Evolutionary conservation across 2,797 vertebrate species (phyloP), one percentile per base, ranked within the genome.

Genomic region (Manis crassicaudata): DNA sequence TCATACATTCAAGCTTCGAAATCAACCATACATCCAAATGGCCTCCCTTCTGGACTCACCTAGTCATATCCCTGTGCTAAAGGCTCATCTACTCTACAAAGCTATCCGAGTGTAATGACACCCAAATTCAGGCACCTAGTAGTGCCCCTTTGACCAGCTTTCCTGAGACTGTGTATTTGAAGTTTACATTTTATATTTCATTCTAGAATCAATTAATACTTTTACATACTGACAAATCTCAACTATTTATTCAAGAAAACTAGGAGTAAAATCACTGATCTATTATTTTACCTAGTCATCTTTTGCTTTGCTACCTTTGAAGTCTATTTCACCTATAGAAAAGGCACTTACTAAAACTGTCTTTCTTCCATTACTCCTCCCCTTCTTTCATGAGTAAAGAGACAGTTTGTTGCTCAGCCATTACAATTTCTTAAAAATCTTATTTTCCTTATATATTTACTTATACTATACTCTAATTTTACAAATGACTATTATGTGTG

Each of bases 141-240:
- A 72, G 3, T 62, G 8, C 43, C 11, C 23, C 16, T 72, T 89
- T 25, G 52, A 56, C 40, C 43, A 85, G n/a, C 37, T 76, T 85
- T 87, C 21, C 25, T 7, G 88, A 73, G 5, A 52, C 0, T 72
- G 10, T 35, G 5, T 91, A 65, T 93, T 95, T 87, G 16, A 92
- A 87, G 56, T 92, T 84, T 70, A 25, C 1, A 50, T 65, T 90
- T 94, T n/a, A 17, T 85, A 93, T 83, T 84, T 80, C 23, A 70
- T 6, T 62, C 9, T 32, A 90, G 12, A 46, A 40, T 72, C 54
- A 77, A 25, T 14, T 8, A 70, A 13, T 32, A 62, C 25, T 83
- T 88, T 73, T 73, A 37, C 14, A 67, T 52, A 70, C 5, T 27
- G 76, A 35, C 6, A 70, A n/a, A 65, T 82, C 7, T 62, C 65